These are phyloP conservation scores for Apodemia hepburni DNA, from an alignment of 2,888 invertebrate genomes.

Conservation along the genomic window DNA sequence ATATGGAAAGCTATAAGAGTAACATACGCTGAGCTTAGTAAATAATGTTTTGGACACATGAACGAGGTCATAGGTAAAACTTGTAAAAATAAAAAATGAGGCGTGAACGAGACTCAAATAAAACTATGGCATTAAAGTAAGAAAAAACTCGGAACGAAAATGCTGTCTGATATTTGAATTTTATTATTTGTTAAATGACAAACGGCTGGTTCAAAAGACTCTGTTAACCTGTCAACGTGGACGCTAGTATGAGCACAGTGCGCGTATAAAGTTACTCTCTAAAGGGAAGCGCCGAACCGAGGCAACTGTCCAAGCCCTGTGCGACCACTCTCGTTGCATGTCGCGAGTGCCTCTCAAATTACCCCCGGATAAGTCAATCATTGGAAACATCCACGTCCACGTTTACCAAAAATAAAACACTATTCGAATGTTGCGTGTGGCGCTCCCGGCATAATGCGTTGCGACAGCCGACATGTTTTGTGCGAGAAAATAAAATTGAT, in stretches of 20 bases:
- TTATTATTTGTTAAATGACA: conserved; percentile 12
- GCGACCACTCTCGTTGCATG: conserved; percentile 31
- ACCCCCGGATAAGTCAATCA: conserved; percentile 80
- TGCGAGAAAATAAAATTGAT: conserved; percentile 79
- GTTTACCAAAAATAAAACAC: conserved; percentile 72
- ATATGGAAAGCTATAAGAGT: no score
- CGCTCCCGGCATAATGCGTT: conserved; percentile 69
- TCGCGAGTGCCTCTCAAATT: conserved; percentile 72
- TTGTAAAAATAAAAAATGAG: background rate
- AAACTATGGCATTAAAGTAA: background rate
- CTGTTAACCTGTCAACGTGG: conserved; percentile 50
- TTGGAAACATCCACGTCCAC: conserved; percentile 68
- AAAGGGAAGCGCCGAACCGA: conserved; percentile 41
- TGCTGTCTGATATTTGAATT: background rate
- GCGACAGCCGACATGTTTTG: conserved; percentile 78
- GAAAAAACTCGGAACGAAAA: background rate
- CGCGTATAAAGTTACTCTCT: conserved; percentile 54
- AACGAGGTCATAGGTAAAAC: background rate
- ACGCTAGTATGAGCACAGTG: conserved; percentile 26
- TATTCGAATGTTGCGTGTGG: conserved; percentile 73
- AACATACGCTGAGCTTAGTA: no score
- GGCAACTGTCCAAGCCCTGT: conserved; percentile 29
- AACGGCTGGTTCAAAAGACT: conserved; percentile 3
- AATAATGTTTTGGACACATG: no score
- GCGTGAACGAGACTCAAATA: background rate